A percentile compares a stretch with the other conserved stretches of the same genome.
Conservation (phyloP, 2,113 vertebrate genomes). For the Callospermophilus lateralis region DNA sequence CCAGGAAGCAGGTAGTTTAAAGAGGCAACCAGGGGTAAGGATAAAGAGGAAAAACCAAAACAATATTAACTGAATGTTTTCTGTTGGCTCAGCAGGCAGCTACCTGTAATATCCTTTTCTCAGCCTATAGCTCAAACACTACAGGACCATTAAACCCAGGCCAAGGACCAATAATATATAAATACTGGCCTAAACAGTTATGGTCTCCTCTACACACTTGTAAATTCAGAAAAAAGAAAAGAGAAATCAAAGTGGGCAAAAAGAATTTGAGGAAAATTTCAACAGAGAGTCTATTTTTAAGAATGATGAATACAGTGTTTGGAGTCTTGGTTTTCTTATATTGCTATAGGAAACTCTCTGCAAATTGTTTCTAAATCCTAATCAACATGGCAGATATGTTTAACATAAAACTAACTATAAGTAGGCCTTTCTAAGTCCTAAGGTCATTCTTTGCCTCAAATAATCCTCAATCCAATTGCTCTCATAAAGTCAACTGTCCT, state of each 20-base stretch:
- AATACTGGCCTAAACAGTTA: neutral
- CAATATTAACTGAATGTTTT: neutral
- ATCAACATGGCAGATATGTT: neutral
- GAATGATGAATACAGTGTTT: neutral
- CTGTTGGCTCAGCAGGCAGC: neutral
- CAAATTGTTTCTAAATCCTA: conserved; percentile 25
- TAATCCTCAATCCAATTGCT: neutral
- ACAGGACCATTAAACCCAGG: neutral
- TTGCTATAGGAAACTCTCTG: neutral
- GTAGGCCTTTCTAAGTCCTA: neutral
- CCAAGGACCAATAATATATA: rapidly evolving
- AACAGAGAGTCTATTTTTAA: neutral
- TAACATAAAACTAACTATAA: neutral
- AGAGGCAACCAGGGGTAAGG: neutral
- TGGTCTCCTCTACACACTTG: neutral
- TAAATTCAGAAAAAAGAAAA: neutral
- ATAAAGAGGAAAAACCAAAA: conserved; percentile 34
- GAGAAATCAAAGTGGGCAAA: neutral
- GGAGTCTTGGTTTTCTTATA: neutral
- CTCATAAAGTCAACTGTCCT: conserved; percentile 13
- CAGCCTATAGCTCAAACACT: neutral
- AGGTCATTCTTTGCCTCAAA: neutral
- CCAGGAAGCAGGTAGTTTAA: neutral
- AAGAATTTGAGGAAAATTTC: neutral
- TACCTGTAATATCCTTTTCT: neutral